Evolutionary conservation across 1,140 invertebrate species (phyloP), one percentile per base, ranked within the genome.

Genomic region (Sipha flava): DNA sequence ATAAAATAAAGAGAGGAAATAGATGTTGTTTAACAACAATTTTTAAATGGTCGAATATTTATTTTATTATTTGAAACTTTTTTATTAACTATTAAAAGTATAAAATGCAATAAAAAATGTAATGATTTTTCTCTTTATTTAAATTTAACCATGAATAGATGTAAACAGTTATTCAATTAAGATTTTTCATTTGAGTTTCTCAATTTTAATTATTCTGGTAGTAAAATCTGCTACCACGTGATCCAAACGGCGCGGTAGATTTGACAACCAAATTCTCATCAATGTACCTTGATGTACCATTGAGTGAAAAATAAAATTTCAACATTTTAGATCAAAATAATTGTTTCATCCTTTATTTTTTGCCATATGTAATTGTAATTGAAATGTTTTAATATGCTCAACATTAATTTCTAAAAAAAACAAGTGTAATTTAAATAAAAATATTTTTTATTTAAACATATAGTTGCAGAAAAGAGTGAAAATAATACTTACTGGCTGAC

Each of bases 341-440:
- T 29, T 18, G 34, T 59, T 54, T 77, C 49, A 77, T 40, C 52
- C 52, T 54, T 59, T 77, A 16, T 77, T 77, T 59, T 77, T 77
- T 9, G 18, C 29, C 16, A 43, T 43, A 26, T 77, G 57, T 29
- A 77, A 59, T 77, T 77, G 73, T 7, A 43, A 31, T 77, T 77
- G 73, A 21, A 77, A 57, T 26, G 49, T 59, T 6, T 77, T 37
- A 1, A 77, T 77, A 16, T 77, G 73, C 59, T 77, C 73, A 43
- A 77, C 7, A 43, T 77, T 59, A 9, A 77, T 77, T 18, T 77
- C 73, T 77, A 43, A 43, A 54, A 54, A 75, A 37, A 37, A 34
- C 3, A 40, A 37, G n/a, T 40, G 9, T 29, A 26, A 2, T 26
- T 23, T 62, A 31, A 29, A 62, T 12, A 3, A 43, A 43, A 43